Percentiles rank a stretch among this genome's conserved stretches.
These are phyloP conservation scores for Periphyllus acericola DNA, from an alignment of 2,888 invertebrate species.

Conservation along the genomic window DNA sequence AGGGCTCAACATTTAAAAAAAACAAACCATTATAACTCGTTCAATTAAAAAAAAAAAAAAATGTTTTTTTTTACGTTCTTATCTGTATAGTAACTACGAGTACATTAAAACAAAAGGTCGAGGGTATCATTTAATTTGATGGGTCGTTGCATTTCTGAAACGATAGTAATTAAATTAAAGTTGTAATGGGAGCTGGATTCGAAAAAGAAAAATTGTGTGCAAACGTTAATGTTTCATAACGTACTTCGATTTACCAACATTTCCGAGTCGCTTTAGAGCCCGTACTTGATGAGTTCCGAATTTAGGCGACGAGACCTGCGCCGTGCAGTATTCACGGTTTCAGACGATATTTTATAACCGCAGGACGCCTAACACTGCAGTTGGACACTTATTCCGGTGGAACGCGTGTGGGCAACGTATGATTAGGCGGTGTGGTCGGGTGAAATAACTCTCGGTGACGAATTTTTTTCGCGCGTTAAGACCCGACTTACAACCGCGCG, in stretches of 20 bases:
- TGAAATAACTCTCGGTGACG: no score
- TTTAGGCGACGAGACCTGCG: no score
- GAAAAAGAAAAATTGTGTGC: not conserved
- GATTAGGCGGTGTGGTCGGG: no score
- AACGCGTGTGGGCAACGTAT: no score
- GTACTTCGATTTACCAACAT: not conserved
- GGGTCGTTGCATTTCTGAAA: not conserved
- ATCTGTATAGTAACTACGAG: not conserved
- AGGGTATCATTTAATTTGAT: constrained; percentile 20
- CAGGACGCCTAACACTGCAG: no score
- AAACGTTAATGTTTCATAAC: not conserved
- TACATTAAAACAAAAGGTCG: constrained; percentile 3
- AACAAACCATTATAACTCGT: not conserved
- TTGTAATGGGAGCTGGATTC: not conserved
- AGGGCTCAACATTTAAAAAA: not conserved
- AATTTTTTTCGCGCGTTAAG: no score
- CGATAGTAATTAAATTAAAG: constrained; percentile 19
- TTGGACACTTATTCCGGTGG: no score
- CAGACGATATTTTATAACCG: no score
- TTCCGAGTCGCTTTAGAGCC: no score
- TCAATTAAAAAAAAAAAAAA: not conserved
- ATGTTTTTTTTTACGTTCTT: not conserved
- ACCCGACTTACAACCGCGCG: no score
- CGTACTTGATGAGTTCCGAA: no score
- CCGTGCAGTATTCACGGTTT: no score